Evolutionary conservation across 2,113 vertebrate species (phyloP).

Genomic region (Suncus etruscus): DNA sequence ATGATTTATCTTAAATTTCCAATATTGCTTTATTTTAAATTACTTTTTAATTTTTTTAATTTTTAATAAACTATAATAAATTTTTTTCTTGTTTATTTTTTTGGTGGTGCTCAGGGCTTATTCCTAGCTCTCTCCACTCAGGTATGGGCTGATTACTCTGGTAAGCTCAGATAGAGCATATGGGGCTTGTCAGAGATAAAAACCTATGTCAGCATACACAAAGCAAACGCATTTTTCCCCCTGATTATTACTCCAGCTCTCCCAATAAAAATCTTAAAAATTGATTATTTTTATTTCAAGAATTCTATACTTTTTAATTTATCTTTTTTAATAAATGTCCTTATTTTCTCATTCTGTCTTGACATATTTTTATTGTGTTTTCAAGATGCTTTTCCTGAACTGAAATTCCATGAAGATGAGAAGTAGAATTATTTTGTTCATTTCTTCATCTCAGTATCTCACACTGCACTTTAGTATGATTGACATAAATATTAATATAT

Average conservation of each 20-base stretch:
- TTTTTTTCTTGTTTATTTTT: too few species aligned
- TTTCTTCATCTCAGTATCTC: background rate
- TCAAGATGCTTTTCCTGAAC: background rate
- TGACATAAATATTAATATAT: background rate
- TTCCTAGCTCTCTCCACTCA: too few species aligned
- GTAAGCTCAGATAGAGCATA: too few species aligned
- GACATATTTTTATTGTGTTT: background rate
- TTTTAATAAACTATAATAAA: too few species aligned
- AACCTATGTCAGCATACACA: too few species aligned
- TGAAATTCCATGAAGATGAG: background rate
- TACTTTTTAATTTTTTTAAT: background rate
- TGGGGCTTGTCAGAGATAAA: too few species aligned
- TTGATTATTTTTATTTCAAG: conserved; percentile 23
- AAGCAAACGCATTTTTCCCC: too few species aligned
- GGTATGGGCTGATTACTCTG: too few species aligned
- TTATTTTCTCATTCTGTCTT: background rate
- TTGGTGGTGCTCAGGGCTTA: too few species aligned
- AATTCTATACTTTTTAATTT: background rate
- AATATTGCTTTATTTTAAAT: conserved; percentile 26
- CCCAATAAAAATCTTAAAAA: background rate
- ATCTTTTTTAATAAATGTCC: background rate
- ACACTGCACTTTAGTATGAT: background rate
- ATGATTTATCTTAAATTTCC: background rate
- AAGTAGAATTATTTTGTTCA: background rate
- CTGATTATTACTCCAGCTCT: too few species aligned